Percentiles rank a stretch among this genome's conserved stretches.
These are phyloP conservation scores for Phenganax subtilis DNA, from an alignment of 92 coral and sea anemone species.

Conservation along the genomic window DNA sequence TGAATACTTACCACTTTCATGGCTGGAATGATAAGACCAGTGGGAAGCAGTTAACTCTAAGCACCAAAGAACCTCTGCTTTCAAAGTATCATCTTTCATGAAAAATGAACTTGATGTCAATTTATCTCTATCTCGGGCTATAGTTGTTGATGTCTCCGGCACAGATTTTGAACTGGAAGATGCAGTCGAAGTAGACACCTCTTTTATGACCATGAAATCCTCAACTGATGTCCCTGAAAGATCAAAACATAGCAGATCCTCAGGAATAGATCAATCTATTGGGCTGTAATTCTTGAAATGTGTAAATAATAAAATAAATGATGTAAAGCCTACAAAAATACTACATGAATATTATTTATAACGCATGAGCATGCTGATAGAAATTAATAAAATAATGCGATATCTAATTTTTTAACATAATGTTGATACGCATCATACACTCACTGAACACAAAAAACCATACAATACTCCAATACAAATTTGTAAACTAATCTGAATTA, in stretches of 20 bases:
- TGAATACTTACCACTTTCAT: constrained; percentile 21
- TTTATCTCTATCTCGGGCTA: constrained; percentile 17
- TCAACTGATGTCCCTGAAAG: neutral
- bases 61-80: constrained; percentile 32
- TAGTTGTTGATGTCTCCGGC: constrained; percentile 24
- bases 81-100: constrained; percentile 29
- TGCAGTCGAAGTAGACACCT: neutral
- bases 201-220: neutral
- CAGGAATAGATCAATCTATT: neutral
- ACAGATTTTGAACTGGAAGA: constrained; percentile 26
- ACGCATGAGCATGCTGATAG: neutral
- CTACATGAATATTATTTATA: neutral
- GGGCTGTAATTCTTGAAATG: neutral
- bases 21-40: constrained; percentile 30
- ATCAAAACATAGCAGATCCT: constrained; percentile 1
- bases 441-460: neutral
- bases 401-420: neutral
- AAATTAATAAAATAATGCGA: neutral
- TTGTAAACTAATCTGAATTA: too few relatives aligned
- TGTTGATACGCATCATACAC: neutral
- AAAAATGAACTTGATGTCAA: constrained; percentile 19
- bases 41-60: constrained; percentile 20
- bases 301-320: neutral
- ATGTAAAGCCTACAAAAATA: neutral
- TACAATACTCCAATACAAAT: neutral